These are phyloP conservation scores for Liasis olivaceus DNA, from an alignment of 2,797 vertebrate species.

Conservation along the genomic window DNA sequence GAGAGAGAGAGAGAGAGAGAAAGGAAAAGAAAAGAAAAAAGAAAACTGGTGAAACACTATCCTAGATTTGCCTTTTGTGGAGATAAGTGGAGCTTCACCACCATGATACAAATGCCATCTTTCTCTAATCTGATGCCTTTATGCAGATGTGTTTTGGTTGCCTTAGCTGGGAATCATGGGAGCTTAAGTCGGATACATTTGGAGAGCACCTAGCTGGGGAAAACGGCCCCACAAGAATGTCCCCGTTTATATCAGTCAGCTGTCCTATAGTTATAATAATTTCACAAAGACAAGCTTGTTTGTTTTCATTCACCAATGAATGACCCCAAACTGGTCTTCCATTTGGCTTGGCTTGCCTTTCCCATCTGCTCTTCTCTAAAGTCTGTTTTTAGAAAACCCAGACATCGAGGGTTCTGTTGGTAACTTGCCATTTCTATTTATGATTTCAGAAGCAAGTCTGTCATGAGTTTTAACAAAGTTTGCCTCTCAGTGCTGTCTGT, in stretches of 20 bases:
- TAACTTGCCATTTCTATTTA: slow-evolving; percentile 51
- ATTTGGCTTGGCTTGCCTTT: slow-evolving; percentile 52
- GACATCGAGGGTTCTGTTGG: slow-evolving; percentile 50
- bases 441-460: slow-evolving; percentile 46
- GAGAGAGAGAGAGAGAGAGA: too few relatives aligned
- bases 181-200: not conserved
- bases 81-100: not conserved
- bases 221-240: not conserved
- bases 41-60: not conserved
- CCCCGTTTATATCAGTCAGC: not conserved
- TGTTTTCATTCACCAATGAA: slow-evolving; percentile 49
- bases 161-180: not conserved
- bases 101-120: not conserved
- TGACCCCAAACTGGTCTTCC: slow-evolving; percentile 48
- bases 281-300: slow-evolving; percentile 49
- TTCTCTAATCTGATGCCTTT: not conserved
- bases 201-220: too few relatives aligned
- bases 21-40: too few relatives aligned
- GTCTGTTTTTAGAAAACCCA: slow-evolving; percentile 50
- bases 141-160: not conserved
- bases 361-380: slow-evolving; percentile 32
- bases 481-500: slow-evolving; percentile 29
- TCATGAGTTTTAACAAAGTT: slow-evolving; percentile 40
- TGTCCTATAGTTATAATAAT: not conserved
- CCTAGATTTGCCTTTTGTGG: not conserved